Conservation (phyloP, 2,797 vertebrate genomes). For the Denticeps clupeoides region DNA sequence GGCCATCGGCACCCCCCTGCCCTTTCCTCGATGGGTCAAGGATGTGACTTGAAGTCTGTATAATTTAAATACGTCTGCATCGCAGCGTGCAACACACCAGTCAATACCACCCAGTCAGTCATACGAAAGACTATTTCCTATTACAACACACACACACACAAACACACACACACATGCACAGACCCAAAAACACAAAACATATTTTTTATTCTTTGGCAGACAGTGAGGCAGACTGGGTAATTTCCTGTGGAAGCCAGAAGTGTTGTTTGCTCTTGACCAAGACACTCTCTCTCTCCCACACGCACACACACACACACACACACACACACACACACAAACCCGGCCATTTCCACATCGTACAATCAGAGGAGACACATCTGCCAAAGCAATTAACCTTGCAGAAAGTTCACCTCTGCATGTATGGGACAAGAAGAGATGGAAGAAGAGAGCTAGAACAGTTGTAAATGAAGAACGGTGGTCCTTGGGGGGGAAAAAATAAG, state of each 20-base stretch:
- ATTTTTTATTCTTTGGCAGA: slow-evolving; percentile 26
- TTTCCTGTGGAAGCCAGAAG: slow-evolving; percentile 53
- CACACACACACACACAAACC: neutral
- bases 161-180: neutral
- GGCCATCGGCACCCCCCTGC: too few relatives aligned
- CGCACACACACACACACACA: neutral
- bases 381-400: slow-evolving; percentile 46
- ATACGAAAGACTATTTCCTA: too few relatives aligned
- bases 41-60: too few relatives aligned
- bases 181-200: neutral
- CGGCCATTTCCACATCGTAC: neutral
- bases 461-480: neutral
- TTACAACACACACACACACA: too few relatives aligned
- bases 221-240: slow-evolving; percentile 47
- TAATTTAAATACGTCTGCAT: too few relatives aligned
- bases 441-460: neutral
- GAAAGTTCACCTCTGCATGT: slow-evolving; percentile 33
- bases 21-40: too few relatives aligned
- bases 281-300: neutral
- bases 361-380: slow-evolving; percentile 30
- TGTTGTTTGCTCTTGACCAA: neutral
- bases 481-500: slow-evolving; percentile 2
- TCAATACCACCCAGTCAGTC: too few relatives aligned
- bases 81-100: too few relatives aligned
- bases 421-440: neutral